Evolutionary conservation across 2,113 vertebrate species (phyloP), one percentile per base, ranked within the genome.

Genomic region (Paracanthobrama guichenoti): DNA sequence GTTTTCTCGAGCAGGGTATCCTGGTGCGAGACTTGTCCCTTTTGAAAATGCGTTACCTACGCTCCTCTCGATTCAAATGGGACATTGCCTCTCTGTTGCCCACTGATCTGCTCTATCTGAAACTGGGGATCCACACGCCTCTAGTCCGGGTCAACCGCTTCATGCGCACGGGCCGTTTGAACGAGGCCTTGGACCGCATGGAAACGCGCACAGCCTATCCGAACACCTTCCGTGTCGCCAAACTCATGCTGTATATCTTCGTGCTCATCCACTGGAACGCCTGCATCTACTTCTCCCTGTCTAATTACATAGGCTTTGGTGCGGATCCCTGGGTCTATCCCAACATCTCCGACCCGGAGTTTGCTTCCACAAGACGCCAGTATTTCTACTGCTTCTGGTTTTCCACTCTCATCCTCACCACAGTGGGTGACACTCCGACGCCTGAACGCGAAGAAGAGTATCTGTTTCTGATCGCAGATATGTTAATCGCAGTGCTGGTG

Each of bases 351-450:
- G 0, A 60, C 1, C 91, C 95, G 0, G 88, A 86, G n/a, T 96
- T 94, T 12, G 84, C 90, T 5, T 92, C 90, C 1, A 90, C 90
- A 35, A 90, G 93, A 7, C 95, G 93, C 31, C 96, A 95, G 87
- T 99, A 99, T 89, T 93, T 99, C 74, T 95, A 97, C 88, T 96
- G 96, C 90, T 97, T 97, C 91, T 97, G 97, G 94, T 95, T 98
- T 90, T 97, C 97, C 69, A 94, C 96, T 0, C 93, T 95, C 71
- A 95, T 98, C 83, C 94, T 99, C 57, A 94, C 96, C 88, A 99
- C 94, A 0, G 96, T 98, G 20, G 97, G 97, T 0, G 96, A 99
- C 90, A 96, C 93, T 0, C 97, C 96, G 0, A 3, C 78, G 0
- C 95, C 98, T 0, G 83, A 11, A 1, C 88, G 90, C 0, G 93